Percentiles rank a stretch among this genome's conserved stretches.
Conservation (phyloP, 2,113 vertebrate species). For the Axis porcinus region DNA sequence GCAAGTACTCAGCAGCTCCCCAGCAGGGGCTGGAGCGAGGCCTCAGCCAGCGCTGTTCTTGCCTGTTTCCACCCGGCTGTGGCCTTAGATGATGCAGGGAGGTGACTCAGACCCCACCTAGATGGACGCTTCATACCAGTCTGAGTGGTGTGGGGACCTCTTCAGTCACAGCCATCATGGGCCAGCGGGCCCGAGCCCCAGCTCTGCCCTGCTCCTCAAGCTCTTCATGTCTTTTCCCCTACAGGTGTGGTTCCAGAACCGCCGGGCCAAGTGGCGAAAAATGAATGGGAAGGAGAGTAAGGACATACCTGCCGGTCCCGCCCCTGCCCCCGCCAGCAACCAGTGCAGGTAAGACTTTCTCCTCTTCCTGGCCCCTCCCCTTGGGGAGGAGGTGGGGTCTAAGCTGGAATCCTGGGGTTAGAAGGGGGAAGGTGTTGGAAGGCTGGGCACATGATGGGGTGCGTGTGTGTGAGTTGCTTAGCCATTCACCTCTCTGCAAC, state of each 20-base stretch:
- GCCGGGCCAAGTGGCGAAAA: conserved; percentile 93
- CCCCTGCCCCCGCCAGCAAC: rapidly evolving
- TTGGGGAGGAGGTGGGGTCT: rapidly evolving
- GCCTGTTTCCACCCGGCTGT: rapidly evolving
- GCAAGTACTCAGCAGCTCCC: too few relatives aligned
- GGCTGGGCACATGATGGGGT: not conserved
- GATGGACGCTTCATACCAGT: rapidly evolving
- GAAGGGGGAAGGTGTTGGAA: not conserved
- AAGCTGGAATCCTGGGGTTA: not conserved
- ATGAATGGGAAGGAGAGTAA: conserved; percentile 72
- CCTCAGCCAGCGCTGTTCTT: not conserved
- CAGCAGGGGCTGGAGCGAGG: not conserved
- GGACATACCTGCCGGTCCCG: not conserved
- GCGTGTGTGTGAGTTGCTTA: not conserved
- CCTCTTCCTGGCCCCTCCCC: rapidly evolving
- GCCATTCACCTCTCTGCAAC: not conserved
- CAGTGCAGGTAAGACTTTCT: not conserved
- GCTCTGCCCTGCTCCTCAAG: not conserved
- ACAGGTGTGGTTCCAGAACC: conserved; percentile 99
- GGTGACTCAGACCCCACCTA: not conserved
- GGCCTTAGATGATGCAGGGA: not conserved
- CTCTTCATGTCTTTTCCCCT: not conserved
- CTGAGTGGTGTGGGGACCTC: not conserved
- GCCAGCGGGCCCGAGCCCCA: not conserved
- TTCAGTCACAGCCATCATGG: rapidly evolving